Evolutionary conservation across 2,797 vertebrate genomes (phyloP).

Genomic region (Gouania willdenowi): DNA sequence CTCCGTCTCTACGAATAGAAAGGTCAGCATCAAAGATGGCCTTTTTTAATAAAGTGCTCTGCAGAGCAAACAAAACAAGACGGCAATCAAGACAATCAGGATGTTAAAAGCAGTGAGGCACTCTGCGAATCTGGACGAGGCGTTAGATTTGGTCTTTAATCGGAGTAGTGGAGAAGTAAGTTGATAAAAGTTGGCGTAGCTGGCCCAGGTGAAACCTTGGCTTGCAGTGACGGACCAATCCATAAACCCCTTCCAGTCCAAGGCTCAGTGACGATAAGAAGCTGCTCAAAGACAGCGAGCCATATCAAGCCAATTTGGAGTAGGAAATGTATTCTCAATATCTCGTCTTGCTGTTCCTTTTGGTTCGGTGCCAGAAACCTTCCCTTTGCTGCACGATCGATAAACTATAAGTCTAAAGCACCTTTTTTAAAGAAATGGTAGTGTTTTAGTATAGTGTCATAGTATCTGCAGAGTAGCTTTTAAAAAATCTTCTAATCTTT

Average conservation of each 20-base stretch:
- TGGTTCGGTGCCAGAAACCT: conserved; percentile 11
- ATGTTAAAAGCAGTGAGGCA: conserved; percentile 16
- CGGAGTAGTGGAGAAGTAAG: conserved; percentile 15
- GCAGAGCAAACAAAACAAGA: conserved; percentile 52
- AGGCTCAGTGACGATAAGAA: conserved; percentile 9
- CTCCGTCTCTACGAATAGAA: conserved; percentile 49
- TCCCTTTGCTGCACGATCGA: conserved; percentile 8
- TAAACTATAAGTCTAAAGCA: background rate
- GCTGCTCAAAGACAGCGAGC: conserved; percentile 5
- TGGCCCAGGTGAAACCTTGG: conserved; percentile 26
- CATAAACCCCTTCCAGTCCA: conserved; percentile 19
- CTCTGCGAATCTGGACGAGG: conserved; percentile 34
- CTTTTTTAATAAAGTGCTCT: conserved; percentile 37
- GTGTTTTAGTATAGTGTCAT: no score
- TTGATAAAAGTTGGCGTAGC: conserved; percentile 30
- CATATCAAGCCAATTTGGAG: conserved; percentile 17
- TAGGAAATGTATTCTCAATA: conserved; percentile 15
- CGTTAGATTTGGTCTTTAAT: conserved; percentile 19
- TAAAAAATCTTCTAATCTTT: no score
- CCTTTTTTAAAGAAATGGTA: background rate
- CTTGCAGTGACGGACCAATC: conserved; percentile 22
- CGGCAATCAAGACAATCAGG: conserved; percentile 51
- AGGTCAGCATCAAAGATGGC: conserved; percentile 41
- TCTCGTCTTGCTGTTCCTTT: conserved; percentile 1
- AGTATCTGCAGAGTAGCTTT: no score